A percentile compares a stretch with the other conserved stretches of the same genome.
Evolutionary conservation across 2,113 vertebrate genomes (phyloP).

Genomic region (Boulengeromyrus knoepffleri): DNA sequence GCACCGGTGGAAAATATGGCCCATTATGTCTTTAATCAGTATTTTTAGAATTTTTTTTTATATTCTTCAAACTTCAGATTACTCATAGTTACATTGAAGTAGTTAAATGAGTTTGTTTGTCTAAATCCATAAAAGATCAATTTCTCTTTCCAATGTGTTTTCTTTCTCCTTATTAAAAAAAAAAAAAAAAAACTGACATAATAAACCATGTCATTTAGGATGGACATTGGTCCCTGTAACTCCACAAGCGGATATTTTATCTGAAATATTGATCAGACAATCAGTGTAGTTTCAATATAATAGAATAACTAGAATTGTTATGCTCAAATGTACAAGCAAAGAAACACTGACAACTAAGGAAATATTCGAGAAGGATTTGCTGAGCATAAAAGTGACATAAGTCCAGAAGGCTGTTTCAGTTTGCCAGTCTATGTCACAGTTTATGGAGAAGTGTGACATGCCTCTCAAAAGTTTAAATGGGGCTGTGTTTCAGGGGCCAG

Average conservation of each 20-base stretch:
- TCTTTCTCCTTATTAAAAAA: not conserved
- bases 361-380: not conserved
- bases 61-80: not conserved
- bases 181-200: not conserved
- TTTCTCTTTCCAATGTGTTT: not conserved
- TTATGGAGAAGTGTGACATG: not conserved
- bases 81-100: not conserved
- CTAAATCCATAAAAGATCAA: not conserved
- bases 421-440: not conserved
- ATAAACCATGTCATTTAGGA: not conserved
- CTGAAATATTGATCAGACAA: not conserved
- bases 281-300: not conserved
- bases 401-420: not conserved
- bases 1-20: no score
- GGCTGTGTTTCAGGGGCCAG: no score
- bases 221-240: not conserved
- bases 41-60: not conserved
- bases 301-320: not conserved
- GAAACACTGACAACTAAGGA: not conserved
- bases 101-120: not conserved
- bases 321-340: not conserved
- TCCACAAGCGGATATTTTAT: not conserved
- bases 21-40: not conserved
- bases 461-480: not conserved
- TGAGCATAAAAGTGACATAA: not conserved